Conservation (phyloP, 1,140 invertebrate genomes). For the Heliconius congener region DNA sequence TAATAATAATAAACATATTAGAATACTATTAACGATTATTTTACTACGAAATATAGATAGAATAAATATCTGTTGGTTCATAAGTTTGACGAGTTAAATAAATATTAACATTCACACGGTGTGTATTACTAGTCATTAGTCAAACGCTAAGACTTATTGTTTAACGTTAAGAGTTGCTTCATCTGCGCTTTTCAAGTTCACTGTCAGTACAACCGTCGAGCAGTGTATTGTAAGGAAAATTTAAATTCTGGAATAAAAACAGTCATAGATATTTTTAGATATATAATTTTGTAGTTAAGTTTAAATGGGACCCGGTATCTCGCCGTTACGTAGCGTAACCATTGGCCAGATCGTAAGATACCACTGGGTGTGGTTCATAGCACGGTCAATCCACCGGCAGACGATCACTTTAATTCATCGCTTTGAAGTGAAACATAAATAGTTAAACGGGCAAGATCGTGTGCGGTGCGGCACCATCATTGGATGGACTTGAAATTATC, state of each 20-base stretch:
- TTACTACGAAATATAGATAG: too few species aligned
- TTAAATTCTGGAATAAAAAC: neutral
- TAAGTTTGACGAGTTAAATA: neutral
- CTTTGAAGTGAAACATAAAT: conserved; percentile 56
- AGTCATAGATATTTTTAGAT: neutral
- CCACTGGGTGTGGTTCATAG: conserved; percentile 14
- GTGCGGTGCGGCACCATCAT: conserved; percentile 57
- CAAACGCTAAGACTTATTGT: conserved; percentile 20
- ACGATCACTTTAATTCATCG: conserved; percentile 36
- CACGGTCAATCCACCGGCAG: conserved; percentile 7
- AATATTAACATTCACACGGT: conserved; percentile 12
- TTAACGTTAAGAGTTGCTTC: conserved; percentile 16
- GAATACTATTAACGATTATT: too few species aligned
- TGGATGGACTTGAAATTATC: conserved; percentile 76
- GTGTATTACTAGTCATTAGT: conserved; percentile 11
- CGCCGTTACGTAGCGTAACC: neutral
- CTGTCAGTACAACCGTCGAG: neutral
- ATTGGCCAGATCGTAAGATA: neutral
- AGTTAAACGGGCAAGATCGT: conserved; percentile 57
- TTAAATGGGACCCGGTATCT: neutral
- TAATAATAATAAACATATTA: too few species aligned
- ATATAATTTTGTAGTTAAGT: neutral
- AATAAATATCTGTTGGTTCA: neutral
- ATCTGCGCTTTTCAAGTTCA: conserved; percentile 32
- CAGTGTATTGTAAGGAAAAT: neutral